Conservation (phyloP, 2,888 invertebrate species). For the Alviniconcha strummeri region DNA sequence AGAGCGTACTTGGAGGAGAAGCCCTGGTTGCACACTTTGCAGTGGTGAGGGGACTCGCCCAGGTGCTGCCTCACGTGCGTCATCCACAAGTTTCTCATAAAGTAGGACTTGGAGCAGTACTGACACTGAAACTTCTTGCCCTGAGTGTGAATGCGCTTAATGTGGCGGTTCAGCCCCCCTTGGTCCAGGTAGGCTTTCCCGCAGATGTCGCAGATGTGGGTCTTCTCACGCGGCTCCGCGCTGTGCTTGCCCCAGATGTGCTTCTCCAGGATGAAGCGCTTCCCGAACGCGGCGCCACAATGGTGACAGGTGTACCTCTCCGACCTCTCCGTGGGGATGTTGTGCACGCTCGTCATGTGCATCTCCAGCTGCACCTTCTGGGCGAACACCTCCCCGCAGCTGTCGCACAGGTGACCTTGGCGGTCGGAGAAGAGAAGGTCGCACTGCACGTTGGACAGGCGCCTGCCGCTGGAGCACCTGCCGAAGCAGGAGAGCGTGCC, state of each 20-base stretch:
- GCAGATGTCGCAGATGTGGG: not conserved
- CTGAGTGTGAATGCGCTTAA: not conserved
- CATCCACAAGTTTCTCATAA: not conserved
- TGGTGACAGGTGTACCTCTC: not conserved
- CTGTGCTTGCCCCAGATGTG: not conserved
- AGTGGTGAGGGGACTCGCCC: conserved; percentile 19
- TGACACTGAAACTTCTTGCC: not conserved
- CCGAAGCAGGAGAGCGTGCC: not conserved
- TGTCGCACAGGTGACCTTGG: not conserved
- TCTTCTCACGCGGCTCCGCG: not conserved
- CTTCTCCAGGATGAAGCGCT: not conserved
- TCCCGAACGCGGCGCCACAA: not conserved
- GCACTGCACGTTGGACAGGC: not conserved
- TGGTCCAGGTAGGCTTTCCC: not conserved
- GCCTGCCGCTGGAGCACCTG: not conserved
- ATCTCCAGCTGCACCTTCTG: not conserved
- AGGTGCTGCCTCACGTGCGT: conserved; percentile 23
- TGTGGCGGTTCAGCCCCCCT: not conserved
- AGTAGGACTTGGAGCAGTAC: not conserved
- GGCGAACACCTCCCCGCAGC: not conserved
- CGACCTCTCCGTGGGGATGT: not conserved
- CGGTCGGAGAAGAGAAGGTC: not conserved
- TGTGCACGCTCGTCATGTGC: not conserved
- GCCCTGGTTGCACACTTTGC: conserved; percentile 26
- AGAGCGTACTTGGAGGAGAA: conserved; percentile 24